Base-by-base conservation (phyloP, 2,888 invertebrate genomes). In the Caenorhabditis sp. region DNA sequence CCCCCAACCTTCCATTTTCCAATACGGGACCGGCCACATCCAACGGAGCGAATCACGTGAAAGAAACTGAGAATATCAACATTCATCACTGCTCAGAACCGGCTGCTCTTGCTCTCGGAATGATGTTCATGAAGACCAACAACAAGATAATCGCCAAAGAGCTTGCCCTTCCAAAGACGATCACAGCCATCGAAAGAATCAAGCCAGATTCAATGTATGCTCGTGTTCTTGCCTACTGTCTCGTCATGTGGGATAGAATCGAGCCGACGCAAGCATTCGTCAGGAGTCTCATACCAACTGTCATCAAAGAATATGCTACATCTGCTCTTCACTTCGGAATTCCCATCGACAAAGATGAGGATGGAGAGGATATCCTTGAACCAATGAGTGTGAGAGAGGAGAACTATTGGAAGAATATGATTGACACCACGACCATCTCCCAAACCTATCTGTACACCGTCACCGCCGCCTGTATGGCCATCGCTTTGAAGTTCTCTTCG, bases 11-110 rank as follows among this genome's bases (percentile, higher is more conserved):
- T 12, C 82, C 70, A 16, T 70, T 73, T 22, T 38, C 72, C 5
- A 72, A 41, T 16, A 69, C 58, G 28, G 58, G 63, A 14, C 28
- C 66, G 66, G 28, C 64, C 2, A 63, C 69, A 19, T 64, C n/a
- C 19, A 68, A 75, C 69, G 22, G 24, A 4, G 75, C 81, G 1
- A 61, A 74, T 61, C 74, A 74, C 26, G 75, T 68, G 14, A 81
- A 70, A 47, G 73, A 87, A 41, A 47, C 24, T 0, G 95, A 96
- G 81, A 95, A 95, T 0, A 96, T 97, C 61, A 98, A 98, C 93
- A 95, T 97, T 80, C 97, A 98, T 93, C 96, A 98, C 64, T 98
- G 97, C 1, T 95, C 97, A 0, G 97, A 98, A 0, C 97, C 97
- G 0, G 97, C 98, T 0, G 97, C 97, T 0, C 94, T 98, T 41